These are phyloP conservation scores for Norana najaformis DNA, from an alignment of 2,888 invertebrate genomes.

Conservation along the genomic window DNA sequence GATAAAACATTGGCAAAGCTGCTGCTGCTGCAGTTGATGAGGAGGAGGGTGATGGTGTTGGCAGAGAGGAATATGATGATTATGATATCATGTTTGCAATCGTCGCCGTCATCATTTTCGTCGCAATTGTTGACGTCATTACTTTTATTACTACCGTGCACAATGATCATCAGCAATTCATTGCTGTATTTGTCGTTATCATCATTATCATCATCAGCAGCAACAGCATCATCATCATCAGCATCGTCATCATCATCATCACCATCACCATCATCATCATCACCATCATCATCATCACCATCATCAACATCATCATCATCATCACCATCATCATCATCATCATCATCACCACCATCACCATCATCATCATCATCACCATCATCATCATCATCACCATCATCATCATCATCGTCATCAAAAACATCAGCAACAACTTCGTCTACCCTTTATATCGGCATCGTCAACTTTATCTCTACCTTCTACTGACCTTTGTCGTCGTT, in stretches of 20 bases:
- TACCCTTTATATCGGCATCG: neutral
- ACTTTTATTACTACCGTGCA: neutral
- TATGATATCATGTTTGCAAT: neutral
- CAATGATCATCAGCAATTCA: neutral
- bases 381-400: constrained; percentile 2
- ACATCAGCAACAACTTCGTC: neutral
- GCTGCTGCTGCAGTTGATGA: neutral
- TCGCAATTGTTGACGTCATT: neutral
- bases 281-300: constrained; percentile 26
- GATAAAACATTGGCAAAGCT: no score
- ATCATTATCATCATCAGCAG: no score
- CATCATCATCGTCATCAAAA: neutral
- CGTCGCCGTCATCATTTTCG: no score
- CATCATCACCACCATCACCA: neutral
- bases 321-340: constrained; percentile 21
- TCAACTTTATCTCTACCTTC: neutral
- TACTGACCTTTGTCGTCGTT: no score
- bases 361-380: neutral
- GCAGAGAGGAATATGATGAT: neutral
- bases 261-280: constrained; percentile 25
- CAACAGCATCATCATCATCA: no score
- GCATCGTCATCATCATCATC: no score
- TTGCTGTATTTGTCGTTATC: no score
- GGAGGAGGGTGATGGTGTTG: neutral
- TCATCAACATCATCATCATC: constrained; percentile 20